Conservation (phyloP, 53 echinoderm and acorn worm genomes). For the Paelopatides confundens region DNA sequence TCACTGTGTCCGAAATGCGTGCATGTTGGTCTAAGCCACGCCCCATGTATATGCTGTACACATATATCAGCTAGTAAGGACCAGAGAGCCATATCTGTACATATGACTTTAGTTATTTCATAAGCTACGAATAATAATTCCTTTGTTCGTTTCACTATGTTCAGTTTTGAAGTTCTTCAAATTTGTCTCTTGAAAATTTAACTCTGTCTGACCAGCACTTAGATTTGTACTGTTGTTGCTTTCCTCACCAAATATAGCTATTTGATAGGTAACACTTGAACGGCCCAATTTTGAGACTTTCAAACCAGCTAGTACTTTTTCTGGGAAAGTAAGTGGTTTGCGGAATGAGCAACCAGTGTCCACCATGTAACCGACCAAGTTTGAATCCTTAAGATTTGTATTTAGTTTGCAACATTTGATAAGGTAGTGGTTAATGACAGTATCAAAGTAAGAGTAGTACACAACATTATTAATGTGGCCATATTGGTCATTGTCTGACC, state of each 20-base stretch:
- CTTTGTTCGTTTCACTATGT: too few relatives aligned
- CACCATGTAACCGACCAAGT: constrained; percentile 78
- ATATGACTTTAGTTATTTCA: too few relatives aligned
- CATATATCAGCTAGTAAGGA: too few relatives aligned
- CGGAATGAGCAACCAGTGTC: constrained; percentile 72
- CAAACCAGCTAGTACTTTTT: constrained; percentile 73
- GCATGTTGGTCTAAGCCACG: too few relatives aligned
- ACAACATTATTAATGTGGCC: constrained; percentile 86
- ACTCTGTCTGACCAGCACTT: not conserved
- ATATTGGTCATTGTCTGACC: constrained; percentile 80
- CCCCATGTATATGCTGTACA: too few relatives aligned
- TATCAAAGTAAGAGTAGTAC: constrained; percentile 90
- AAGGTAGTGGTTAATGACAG: constrained; percentile 86
- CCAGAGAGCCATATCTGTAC: too few relatives aligned
- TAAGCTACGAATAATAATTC: too few relatives aligned
- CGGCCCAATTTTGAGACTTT: constrained; percentile 75
- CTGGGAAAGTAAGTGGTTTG: constrained; percentile 73
- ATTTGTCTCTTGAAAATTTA: not conserved
- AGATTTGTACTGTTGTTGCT: not conserved
- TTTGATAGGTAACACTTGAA: constrained; percentile 84
- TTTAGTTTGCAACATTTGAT: constrained; percentile 63
- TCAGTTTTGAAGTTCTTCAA: constrained; percentile 34
- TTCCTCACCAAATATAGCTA: constrained; percentile 76
- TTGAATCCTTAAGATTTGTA: constrained; percentile 52
- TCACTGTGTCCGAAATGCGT: too few relatives aligned